A percentile compares a stretch with the other conserved stretches of the same genome.
Conservation (phyloP, 2,113 vertebrate genomes). For the Recurvirostra avosetta region DNA sequence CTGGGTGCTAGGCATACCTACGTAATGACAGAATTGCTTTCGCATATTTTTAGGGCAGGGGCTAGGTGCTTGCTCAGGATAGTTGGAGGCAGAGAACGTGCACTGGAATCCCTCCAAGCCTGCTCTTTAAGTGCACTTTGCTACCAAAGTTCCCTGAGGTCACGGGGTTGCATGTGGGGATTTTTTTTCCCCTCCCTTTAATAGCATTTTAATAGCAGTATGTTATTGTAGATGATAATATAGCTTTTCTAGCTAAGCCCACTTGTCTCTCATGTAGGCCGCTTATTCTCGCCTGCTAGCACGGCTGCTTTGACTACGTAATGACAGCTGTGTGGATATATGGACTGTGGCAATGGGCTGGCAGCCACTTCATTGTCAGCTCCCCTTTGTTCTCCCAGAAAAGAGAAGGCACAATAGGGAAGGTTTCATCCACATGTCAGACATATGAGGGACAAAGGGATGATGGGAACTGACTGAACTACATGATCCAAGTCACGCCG, state of each 20-base stretch:
- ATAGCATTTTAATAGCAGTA: background rate
- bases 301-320: background rate
- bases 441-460: slow-evolving; percentile 69
- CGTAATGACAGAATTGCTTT: background rate
- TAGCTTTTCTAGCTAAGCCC: background rate
- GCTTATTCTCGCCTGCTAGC: slow-evolving; percentile 4
- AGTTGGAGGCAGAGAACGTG: background rate
- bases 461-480: slow-evolving; percentile 42
- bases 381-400: slow-evolving; percentile 68
- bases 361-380: slow-evolving; percentile 64
- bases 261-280: background rate
- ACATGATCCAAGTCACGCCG: background rate
- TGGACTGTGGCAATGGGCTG: slow-evolving; percentile 66
- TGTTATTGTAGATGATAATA: background rate
- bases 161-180: background rate
- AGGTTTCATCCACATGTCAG: slow-evolving; percentile 71
- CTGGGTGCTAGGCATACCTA: background rate
- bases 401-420: slow-evolving; percentile 61
- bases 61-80: background rate
- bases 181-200: background rate
- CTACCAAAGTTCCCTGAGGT: background rate
- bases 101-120: background rate
- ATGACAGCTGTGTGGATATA: slow-evolving; percentile 67
- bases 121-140: background rate
- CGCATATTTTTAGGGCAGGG: background rate